Evolutionary conservation across 1,140 invertebrate species (phyloP), one percentile per base, ranked within the genome.

Genomic region (Diorhabda sublineata): DNA sequence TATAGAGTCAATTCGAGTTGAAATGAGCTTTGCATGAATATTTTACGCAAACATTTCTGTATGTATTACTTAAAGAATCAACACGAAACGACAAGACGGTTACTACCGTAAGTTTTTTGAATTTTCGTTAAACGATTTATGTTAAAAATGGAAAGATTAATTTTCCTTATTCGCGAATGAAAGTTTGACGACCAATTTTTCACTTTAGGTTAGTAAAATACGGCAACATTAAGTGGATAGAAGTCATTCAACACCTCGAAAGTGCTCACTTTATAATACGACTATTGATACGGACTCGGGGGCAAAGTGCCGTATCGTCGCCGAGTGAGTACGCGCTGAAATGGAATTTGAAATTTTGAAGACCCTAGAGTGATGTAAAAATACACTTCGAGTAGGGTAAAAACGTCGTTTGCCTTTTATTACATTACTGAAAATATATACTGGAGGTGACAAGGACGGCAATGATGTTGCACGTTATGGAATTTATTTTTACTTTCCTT

Each of bases 381-480:
- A 77, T 77, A 78, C 76, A 76, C 76, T 76, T 77, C 70, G 67
- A 73, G 66, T 71, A 74, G 73, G 72, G 69, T 76, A 73, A 75
- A 57, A 72, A 70, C 72, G 76, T 73, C 76, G 76, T 77, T 77
- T 74, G 73, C 73, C 73, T 76, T 76, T 77, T 78, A 78, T 78
- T 76, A 75, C 74, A 77, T 78, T 78, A 78, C 75, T 47, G 76
- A 75, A 76, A 75, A 76, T 77, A 26, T 26, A 77, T 74, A 76
- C 75, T 73, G 74, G 72, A 78, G 77, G 77, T 78, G 77, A 78
- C 77, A 78, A 77, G 77, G 75, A 69, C 73, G 65, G 72, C 75
- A 76, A 77, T 77, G 75, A 77, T 75, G 77, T 78, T 78, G 76
- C 72, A 72, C 73, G 75, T 78, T 77, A 77, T 76, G 76, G 76